Evolutionary conservation across 2,113 vertebrate species (phyloP), one percentile per base, ranked within the genome.

Genomic region (Aegithalos caudatus): DNA sequence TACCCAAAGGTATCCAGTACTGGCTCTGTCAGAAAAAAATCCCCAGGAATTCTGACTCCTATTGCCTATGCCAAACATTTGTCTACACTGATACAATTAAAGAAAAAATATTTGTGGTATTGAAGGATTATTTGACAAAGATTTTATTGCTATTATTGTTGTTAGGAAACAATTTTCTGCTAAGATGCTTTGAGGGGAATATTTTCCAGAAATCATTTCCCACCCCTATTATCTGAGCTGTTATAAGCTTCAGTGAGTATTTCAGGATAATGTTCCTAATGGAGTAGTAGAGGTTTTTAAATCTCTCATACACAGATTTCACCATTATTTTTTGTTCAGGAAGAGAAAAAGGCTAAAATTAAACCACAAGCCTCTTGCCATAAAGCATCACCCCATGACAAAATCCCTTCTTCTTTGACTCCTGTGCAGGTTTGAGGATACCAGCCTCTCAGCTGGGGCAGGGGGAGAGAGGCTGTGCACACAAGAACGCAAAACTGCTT

Each of bases 181-280:
- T 90, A 94, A 95, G 80, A 92, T 93, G 85, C 82, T 93, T 95
- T 94, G 93, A 95, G 74, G 78, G 37, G 74, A 88, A 77, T 94
- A 58, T 88, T 92, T 96, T 96, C 95, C 91, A 97, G 91, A 94
- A 91, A 88, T 90, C 0, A 61, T 95, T 96, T 93, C 78, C 83
- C 73, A 64, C n/a, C 81, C 77, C 90, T 95, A 88, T 96, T 97
- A 95, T 96, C 91, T 86, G 37, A 51, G 67, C 72, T 94, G 44
- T 80, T 94, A 90, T 78, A 86, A 82, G 86, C 67, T 62, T 38
- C 51, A 94, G 62, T 73, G 83, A 88, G 80, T 95, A 78, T 83
- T 89, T 95, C 88, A 95, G 92, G 35, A 47, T 94, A 95, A 71
- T 97, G 90, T 65, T 95, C 67, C 94, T 94, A 95, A 96, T 93